Evolutionary conservation across 2,888 invertebrate genomes (phyloP).

Genomic region (Conchocele bisecta): DNA sequence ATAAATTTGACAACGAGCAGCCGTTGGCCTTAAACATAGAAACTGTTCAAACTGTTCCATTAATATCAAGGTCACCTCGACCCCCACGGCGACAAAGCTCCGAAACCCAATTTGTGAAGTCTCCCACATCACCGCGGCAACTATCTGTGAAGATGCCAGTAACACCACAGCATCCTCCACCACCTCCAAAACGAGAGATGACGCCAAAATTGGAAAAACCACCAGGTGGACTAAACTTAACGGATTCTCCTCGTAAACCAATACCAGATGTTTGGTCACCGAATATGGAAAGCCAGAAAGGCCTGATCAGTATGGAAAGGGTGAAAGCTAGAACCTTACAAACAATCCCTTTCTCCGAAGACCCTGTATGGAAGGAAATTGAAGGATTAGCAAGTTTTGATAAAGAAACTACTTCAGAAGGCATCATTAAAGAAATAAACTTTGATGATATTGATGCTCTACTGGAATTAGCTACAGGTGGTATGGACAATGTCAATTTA

Average conservation of each 20-base stretch:
- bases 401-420: conserved; percentile 29
- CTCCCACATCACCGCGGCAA: conserved; percentile 27
- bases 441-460: conserved; percentile 58
- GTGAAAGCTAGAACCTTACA: conserved; percentile 76
- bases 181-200: conserved; percentile 1
- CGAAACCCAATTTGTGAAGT: conserved; percentile 1
- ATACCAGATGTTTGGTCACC: conserved; percentile 76
- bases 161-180: conserved; percentile 5
- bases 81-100: conserved; percentile 6
- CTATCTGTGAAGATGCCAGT: not conserved
- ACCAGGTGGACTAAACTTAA: not conserved
- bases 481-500: conserved; percentile 4
- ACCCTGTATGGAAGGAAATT: conserved; percentile 78
- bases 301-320: conserved; percentile 75
- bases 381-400: conserved; percentile 76
- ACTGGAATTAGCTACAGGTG: conserved; percentile 49
- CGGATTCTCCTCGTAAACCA: no score
- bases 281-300: conserved; percentile 73
- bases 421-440: conserved; percentile 25
- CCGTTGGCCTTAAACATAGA: not conserved
- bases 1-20: conserved; percentile 2
- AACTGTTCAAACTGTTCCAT: not conserved
- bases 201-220: conserved; percentile 1
- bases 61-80: not conserved
- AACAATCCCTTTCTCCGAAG: conserved; percentile 78